These are phyloP conservation scores for Hyles lineata DNA, from an alignment of 2,888 invertebrate species.

Conservation along the genomic window DNA sequence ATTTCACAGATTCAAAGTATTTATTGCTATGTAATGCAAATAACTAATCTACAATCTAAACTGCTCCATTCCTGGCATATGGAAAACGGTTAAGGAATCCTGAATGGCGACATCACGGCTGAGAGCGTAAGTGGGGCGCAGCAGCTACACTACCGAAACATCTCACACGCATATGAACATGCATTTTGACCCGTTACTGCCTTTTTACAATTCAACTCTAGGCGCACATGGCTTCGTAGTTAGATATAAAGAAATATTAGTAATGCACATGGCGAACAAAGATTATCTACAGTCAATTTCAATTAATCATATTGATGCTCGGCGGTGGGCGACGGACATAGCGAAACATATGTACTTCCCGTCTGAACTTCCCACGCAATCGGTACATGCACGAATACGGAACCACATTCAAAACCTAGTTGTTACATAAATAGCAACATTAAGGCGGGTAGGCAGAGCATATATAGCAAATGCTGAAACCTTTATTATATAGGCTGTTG, in stretches of 20 bases:
- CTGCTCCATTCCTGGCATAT: background rate
- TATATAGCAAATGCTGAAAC: background rate
- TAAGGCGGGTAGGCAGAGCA: conserved; percentile 5
- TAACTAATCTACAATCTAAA: background rate
- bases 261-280: too few relatives aligned
- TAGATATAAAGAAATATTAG: too few relatives aligned
- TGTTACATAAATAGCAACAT: conserved; percentile 13
- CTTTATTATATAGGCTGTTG: conserved; percentile 6
- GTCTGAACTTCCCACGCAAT: background rate
- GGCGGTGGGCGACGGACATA: background rate
- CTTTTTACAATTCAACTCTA: background rate
- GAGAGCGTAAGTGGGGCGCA: conserved; percentile 14
- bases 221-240: background rate
- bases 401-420: background rate
- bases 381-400: background rate
- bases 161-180: background rate
- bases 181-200: too few relatives aligned
- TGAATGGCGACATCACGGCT: conserved; percentile 8
- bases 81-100: conserved; percentile 21
- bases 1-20: background rate
- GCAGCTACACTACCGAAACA: conserved; percentile 21
- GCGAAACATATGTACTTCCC: background rate
- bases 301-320: background rate
- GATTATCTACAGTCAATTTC: too few relatives aligned
- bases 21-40: background rate